Evolutionary conservation across 1,140 invertebrate species (phyloP), one percentile per base, ranked within the genome.

Genomic region (Sycophila sp.): DNA sequence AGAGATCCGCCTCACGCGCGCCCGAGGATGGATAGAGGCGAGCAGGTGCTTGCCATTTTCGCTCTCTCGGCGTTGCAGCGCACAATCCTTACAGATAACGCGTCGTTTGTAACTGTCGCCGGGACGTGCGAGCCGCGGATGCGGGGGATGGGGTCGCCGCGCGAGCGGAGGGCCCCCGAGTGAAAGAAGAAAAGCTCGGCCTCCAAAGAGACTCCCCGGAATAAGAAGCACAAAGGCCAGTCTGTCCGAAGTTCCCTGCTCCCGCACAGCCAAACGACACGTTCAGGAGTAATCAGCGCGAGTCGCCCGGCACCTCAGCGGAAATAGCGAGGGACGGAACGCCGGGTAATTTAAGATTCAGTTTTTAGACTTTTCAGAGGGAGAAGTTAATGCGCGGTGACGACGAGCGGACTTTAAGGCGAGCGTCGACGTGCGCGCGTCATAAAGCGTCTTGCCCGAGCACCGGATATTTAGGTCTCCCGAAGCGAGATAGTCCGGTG

Each of bases 91-190:
- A 80, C 73, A 80, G 80, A 83, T 83, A 83, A 83, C 78, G 73
- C 76, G 75, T 83, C 82, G 80, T 83, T 83, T 83, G 82, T 83
- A 81, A 83, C 81, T 83, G 82, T 83, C 82, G 73, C 75, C 72
- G 68, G n/a, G 42, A 47, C 24, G 19, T 7, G 24, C n/a, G 42
- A 47, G 17, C 6, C 42, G 19, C 19, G 19, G 4, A 22, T n/a
- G 13, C 13, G 13, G n/a, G n/a, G 40, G 4, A 40, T 40, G 19
- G n/a, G 38, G 2, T 6, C 17, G n/a, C 13, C n/a, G n/a, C n/a
- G n/a, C n/a, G n/a, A n/a, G n/a, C n/a, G n/a, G n/a, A n/a, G n/a
- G n/a, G n/a, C n/a, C n/a, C n/a, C n/a, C n/a, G n/a, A n/a, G n/a
- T n/a, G n/a, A n/a, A n/a, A n/a, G n/a, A n/a, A n/a, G n/a, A n/a